These are phyloP conservation scores for Mesoligia furuncula DNA, from an alignment of 2,888 invertebrate species.

Conservation along the genomic window DNA sequence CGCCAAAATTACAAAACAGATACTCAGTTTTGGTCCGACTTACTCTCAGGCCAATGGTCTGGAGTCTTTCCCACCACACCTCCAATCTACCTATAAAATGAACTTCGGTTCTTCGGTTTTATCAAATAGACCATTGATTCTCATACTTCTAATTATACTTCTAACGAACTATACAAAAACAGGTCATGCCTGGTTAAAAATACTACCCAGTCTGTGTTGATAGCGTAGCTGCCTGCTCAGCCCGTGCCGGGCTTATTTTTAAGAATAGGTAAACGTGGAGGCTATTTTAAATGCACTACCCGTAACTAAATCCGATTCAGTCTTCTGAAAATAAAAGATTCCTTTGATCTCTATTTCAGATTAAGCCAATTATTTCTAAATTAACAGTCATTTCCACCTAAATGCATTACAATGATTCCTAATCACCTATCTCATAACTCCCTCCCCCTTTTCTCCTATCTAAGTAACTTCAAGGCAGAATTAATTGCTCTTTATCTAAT, in stretches of 20 bases:
- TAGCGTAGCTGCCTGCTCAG: neutral
- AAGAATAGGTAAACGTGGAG: neutral
- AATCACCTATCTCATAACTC: neutral
- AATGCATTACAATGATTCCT: neutral
- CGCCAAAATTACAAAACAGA: no score
- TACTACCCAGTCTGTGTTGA: neutral
- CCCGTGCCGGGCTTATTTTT: neutral
- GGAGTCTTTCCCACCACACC: no score
- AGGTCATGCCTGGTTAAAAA: no score
- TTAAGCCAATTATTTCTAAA: neutral
- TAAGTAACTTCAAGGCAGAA: neutral
- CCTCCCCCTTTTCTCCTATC: neutral
- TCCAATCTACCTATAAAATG: neutral
- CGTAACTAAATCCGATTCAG: neutral
- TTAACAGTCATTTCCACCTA: neutral
- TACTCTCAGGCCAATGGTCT: no score
- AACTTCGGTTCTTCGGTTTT: neutral
- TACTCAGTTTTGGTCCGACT: no score
- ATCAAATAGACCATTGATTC: neutral
- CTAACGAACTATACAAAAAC: neutral
- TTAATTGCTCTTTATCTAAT: constrained; percentile 17
- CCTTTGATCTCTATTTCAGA: neutral
- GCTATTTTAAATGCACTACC: neutral
- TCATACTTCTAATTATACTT: neutral
- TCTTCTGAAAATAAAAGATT: neutral